Conservation (phyloP, 2,113 vertebrate genomes). For the Oryzias melastigma region DNA sequence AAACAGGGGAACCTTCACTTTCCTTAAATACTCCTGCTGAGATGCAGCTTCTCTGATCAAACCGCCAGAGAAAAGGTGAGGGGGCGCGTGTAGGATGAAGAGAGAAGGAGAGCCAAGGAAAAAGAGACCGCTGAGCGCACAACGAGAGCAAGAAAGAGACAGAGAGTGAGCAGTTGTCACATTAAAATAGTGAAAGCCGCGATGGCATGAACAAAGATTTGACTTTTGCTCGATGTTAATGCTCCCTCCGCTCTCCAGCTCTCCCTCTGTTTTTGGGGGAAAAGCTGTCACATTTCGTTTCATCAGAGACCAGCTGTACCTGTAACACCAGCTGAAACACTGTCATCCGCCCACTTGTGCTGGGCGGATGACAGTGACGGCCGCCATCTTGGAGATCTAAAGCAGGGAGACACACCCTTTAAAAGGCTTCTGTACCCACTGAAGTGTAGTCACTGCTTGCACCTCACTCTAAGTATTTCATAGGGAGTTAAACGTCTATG, state of each 20-base stretch:
- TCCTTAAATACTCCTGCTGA: constrained; percentile 66
- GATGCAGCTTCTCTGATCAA: constrained; percentile 62
- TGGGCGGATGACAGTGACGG: constrained; percentile 40
- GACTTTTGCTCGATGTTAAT: constrained; percentile 34
- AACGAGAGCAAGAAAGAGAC: constrained; percentile 11
- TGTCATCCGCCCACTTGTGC: constrained; percentile 33
- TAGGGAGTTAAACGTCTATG: constrained; percentile 8
- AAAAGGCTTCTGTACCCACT: constrained; percentile 21
- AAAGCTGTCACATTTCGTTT: constrained; percentile 43
- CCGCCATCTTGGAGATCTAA: constrained; percentile 39
- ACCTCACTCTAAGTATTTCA: constrained; percentile 14
- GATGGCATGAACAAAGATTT: constrained; percentile 34
- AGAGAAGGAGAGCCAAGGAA: constrained; percentile 39
- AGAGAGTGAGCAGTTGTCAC: constrained; percentile 21
- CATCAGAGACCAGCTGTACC: constrained; percentile 39
- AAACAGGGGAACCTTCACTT: constrained; percentile 39
- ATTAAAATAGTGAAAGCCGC: constrained; percentile 31
- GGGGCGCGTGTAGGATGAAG: constrained; percentile 49
- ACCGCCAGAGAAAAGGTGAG: constrained; percentile 57
- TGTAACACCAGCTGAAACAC: constrained; percentile 38
- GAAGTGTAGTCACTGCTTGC: constrained; percentile 9
- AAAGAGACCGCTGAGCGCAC: constrained; percentile 22
- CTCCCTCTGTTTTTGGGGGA: constrained; percentile 10
- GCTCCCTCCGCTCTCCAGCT: constrained; percentile 21
- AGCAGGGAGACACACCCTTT: constrained; percentile 16